Percentiles rank a stretch among this genome's conserved stretches.
Conservation (phyloP, 2,888 invertebrate species). For the Pachliopta kotzebuea region DNA sequence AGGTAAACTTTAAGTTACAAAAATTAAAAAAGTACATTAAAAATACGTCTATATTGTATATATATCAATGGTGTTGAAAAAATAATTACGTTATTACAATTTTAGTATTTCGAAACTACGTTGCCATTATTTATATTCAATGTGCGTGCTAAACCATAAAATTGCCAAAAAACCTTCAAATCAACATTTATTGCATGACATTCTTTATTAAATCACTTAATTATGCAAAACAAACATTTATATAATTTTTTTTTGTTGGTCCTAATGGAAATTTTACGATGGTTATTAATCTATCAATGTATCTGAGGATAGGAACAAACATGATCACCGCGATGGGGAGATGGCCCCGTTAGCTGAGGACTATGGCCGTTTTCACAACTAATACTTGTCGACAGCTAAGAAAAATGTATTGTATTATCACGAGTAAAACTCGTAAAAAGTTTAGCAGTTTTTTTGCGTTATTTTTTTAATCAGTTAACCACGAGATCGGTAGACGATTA, state of each 20-base stretch:
- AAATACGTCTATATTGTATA: not conserved
- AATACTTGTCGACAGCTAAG: not conserved
- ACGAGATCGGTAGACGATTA: no score
- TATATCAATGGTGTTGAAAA: not conserved
- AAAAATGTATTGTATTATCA: not conserved
- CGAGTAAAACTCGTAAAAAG: not conserved
- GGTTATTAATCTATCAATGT: conserved; percentile 18
- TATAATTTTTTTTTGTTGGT: conserved; percentile 10
- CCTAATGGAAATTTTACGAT: conserved; percentile 21
- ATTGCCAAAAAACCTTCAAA: conserved; percentile 10
- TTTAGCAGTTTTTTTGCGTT: not conserved
- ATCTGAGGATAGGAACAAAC: conserved; percentile 5
- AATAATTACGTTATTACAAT: conserved; percentile 9
- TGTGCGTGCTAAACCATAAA: conserved; percentile 21
- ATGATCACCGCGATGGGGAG: conserved; percentile 10
- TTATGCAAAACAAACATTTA: conserved; percentile 24
- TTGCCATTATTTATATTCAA: conserved; percentile 20
- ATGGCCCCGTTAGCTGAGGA: conserved; percentile 3
- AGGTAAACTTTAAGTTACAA: no score
- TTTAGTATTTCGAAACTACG: conserved; percentile 7
- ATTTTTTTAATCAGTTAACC: no score
- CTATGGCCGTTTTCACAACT: not conserved
- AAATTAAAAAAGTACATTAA: no score
- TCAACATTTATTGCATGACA: conserved; percentile 25
- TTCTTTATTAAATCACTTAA: conserved; percentile 28